Evolutionary conservation across 2,113 vertebrate genomes (phyloP), one percentile per base, ranked within the genome.

Genomic region (Ivindomyrus marchei): DNA sequence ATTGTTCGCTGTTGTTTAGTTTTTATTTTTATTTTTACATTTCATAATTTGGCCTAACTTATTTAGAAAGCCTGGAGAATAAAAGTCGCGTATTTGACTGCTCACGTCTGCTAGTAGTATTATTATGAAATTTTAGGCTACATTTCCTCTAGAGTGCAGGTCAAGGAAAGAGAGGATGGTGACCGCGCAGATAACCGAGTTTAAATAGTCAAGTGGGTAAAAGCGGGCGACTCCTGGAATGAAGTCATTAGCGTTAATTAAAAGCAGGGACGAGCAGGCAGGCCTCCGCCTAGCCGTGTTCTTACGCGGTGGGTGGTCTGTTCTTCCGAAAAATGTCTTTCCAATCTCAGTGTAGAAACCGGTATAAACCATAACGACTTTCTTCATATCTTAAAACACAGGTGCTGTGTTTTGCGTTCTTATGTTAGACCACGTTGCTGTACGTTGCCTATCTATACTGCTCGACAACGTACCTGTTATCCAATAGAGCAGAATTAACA

Each of bases 241-340:
- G 92, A 95, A 94, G 95, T 95, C 95, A 96, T 95, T 90, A 93
- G 93, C 91, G 93, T 94, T 97, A 98, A 97, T 96, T 96, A 97
- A 95, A 97, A 94, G 95, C 97, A 97, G 97, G 95, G 95, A 92
- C 91, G 95, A 88, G 89, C 92, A 92, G 93, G 95, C 94, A 93
- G 95, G 95, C 94, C 90, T 91, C 94, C 94, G 96, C 92, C 94
- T 94, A 95, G 91, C 94, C 91, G 94, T 94, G 46, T 52, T 15
- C 49, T 94, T 94, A 95, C 95, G 89, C 94, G 70, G 95, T 98
- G 98, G 98, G 98, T 99, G 98, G 98, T 98, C 98, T 91, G 88
- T 91, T 94, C 90, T 85, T 91, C 92, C 95, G 96, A 97, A 96
- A 97, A 96, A 97, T 95, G 94, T 94, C 95, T 90, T 92, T 94